These are phyloP conservation scores for Halcyon leucocephala DNA, from an alignment of 2,797 vertebrate species.

Conservation along the genomic window DNA sequence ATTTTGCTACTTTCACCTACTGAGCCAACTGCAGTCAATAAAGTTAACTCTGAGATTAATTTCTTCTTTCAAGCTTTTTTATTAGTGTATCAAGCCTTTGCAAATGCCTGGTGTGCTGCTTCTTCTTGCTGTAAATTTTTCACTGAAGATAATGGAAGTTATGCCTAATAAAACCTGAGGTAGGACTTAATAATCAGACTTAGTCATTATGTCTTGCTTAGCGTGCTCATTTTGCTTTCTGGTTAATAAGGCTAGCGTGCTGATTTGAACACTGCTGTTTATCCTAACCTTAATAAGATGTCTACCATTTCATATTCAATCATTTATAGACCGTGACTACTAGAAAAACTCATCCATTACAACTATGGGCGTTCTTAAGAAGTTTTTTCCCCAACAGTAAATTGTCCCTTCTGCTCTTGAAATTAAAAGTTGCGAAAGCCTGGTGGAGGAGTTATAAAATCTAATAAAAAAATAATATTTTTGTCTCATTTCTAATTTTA, in stretches of 20 bases:
- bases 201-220: not conserved
- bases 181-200: not conserved
- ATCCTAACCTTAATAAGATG: not conserved
- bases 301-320: not conserved
- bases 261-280: not conserved
- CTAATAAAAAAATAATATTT: slow-evolving; percentile 38
- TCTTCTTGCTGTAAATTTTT: not conserved
- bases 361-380: not conserved
- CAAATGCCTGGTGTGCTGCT: not conserved
- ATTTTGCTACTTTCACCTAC: not conserved
- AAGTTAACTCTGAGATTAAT: not conserved
- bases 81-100: not conserved
- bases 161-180: not conserved
- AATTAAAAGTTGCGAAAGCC: slow-evolving; percentile 30
- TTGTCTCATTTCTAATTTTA: slow-evolving; percentile 39
- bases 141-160: not conserved
- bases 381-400: not conserved
- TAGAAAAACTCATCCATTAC: not conserved
- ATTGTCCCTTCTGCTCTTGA: not conserved
- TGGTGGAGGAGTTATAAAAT: not conserved
- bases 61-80: not conserved
- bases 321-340: not conserved
- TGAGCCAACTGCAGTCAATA: not conserved
- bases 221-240: not conserved
- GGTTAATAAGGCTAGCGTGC: not conserved